A percentile compares a stretch with the other conserved stretches of the same genome.
Evolutionary conservation across 2,797 vertebrate genomes (phyloP).

Genomic region (Holocentrus rufus): DNA sequence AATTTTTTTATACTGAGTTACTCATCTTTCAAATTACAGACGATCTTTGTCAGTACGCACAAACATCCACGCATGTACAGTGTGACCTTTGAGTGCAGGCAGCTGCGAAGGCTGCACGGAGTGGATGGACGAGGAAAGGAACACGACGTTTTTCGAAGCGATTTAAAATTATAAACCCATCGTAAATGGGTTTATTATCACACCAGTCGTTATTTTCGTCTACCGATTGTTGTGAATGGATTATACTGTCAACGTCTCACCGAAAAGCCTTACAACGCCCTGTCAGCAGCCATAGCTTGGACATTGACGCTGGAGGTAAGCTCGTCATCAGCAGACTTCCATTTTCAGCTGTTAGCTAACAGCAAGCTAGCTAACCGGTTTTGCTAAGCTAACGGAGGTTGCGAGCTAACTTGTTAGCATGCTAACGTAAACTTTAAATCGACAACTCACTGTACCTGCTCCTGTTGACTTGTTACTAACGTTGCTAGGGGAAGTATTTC

Average conservation of each 20-base stretch:
- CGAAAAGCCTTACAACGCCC: slow-evolving; percentile 68
- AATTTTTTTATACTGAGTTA: background rate
- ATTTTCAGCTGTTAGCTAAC: slow-evolving; percentile 62
- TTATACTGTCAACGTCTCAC: slow-evolving; percentile 54
- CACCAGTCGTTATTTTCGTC: slow-evolving; percentile 26
- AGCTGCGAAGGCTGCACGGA: slow-evolving; percentile 49
- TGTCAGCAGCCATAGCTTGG: slow-evolving; percentile 67
- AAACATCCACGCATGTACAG: slow-evolving; percentile 53
- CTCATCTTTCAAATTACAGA: rapidly evolving
- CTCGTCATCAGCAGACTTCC: slow-evolving; percentile 57
- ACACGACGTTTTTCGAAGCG: background rate
- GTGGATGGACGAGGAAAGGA: background rate
- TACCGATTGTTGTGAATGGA: slow-evolving; percentile 74
- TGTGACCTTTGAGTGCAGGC: slow-evolving; percentile 59
- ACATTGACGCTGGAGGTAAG: slow-evolving; percentile 78
- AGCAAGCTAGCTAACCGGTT: slow-evolving; percentile 36
- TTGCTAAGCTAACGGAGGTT: slow-evolving; percentile 12
- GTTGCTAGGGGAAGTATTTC: too few relatives aligned
- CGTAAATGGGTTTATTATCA: slow-evolving; percentile 75
- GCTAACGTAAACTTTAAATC: background rate
- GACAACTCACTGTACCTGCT: too few relatives aligned
- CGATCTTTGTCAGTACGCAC: slow-evolving; percentile 39
- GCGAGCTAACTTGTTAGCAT: background rate
- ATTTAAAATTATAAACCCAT: slow-evolving; percentile 26
- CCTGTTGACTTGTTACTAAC: background rate